Evolutionary conservation across 2,797 vertebrate species (phyloP), one percentile per base, ranked within the genome.

Genomic region (Myotis planiceps): DNA sequence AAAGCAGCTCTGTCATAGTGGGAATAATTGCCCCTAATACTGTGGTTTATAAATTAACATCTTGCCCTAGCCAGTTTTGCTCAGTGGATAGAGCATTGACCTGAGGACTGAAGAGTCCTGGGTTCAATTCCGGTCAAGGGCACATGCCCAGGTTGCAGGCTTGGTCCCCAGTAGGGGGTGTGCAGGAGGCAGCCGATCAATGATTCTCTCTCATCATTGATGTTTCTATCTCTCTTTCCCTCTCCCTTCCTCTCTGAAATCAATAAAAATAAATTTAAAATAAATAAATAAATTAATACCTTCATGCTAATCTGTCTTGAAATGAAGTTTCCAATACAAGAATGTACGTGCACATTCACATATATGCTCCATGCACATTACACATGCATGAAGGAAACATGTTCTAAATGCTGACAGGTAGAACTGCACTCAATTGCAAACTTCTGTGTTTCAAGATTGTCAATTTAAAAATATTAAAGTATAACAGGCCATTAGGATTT

Each of bases 241-340:
- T 27, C 55, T 58, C 9, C 55, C 55, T 58, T 58, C 4, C 25
- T 58, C 55, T 27, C 55, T 27, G 55, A 58, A 58, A 58, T 58
- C 23, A 58, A 58, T 4, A 5, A 58, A 58, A 58, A 58, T 58
- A 58, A 58, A 58, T 58, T 58, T 2, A 58, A 58, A 58, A 27
- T 58, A 49, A 49, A 27, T 58, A 49, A 49, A 14, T 47, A 23
- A 55, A 51, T 51, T 51, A 51, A 58, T 27, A 27, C 55, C 6
- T 53, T 79, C 32, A 76, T 71, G 49, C 16, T 58, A 79, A 66
- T 82, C 37, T 86, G 65, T 81, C 55, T 75, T n/a, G 39, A 91
- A 81, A 81, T 0, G 5, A 65, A 39, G 14, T 37, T 85, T 86
- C 37, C 5, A 86, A 25, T 37, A 49, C 37, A 80, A 27, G 47